A percentile compares a stretch with the other conserved stretches of the same genome.
Evolutionary conservation across 2,888 invertebrate genomes (phyloP).

Genomic region (Lepidonotus clava): DNA sequence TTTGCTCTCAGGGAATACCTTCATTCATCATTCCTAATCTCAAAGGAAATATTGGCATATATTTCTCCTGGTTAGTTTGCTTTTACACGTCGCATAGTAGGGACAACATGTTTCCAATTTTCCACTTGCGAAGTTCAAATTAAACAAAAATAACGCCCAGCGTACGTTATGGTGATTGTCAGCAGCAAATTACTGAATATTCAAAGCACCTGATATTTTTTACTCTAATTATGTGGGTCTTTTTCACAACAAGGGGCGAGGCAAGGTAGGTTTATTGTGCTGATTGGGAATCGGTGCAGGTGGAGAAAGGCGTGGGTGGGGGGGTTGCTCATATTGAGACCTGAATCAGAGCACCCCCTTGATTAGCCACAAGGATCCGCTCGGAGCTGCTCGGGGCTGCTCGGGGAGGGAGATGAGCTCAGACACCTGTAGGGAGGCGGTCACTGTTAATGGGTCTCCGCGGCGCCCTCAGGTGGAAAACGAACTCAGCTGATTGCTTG

Average conservation of each 20-base stretch:
- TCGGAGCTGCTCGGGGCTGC: no score
- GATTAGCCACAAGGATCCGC: no score
- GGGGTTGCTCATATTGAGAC: background rate
- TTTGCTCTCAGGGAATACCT: no score
- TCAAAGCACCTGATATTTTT: background rate
- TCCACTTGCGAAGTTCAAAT: no score
- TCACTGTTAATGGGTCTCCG: background rate
- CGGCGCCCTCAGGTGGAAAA: background rate
- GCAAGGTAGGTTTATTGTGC: background rate
- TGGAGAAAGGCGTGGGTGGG: background rate
- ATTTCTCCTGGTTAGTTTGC: no score
- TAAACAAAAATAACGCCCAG: no score
- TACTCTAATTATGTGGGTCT: background rate
- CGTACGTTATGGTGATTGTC: background rate
- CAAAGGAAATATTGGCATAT: no score
- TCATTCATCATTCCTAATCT: no score
- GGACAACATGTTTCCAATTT: no score
- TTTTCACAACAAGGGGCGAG: background rate
- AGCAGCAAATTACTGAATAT: background rate
- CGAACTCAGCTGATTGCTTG: no score
- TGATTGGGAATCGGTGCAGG: background rate
- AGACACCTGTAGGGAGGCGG: background rate
- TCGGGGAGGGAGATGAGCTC: background rate
- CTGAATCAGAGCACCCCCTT: background rate
- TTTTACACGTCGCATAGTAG: no score